Conservation (phyloP, 1,140 invertebrate genomes). For the Medauroidea extradentata region DNA sequence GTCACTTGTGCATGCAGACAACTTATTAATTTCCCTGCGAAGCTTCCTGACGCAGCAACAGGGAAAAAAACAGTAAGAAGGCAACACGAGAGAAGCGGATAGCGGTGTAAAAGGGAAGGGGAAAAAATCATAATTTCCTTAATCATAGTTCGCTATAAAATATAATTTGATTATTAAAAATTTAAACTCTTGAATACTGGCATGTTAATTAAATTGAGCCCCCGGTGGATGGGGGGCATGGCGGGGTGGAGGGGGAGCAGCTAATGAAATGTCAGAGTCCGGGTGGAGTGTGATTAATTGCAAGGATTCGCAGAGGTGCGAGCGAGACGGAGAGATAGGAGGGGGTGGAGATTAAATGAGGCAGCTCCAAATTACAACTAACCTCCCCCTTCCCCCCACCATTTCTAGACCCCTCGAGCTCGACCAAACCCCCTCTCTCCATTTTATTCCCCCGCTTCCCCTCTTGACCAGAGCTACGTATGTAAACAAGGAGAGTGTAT, state of each 20-base stretch:
- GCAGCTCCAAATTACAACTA: conserved; percentile 4
- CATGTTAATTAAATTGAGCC: conserved; percentile 19
- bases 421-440: background rate
- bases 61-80: background rate
- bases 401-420: too few relatives aligned
- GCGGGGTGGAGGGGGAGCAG: conserved; percentile 8
- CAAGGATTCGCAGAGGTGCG: conserved; percentile 12
- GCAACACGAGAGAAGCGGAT: conserved; percentile 2
- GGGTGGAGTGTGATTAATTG: conserved; percentile 16
- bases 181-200: conserved; percentile 19
- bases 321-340: background rate
- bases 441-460: too few relatives aligned
- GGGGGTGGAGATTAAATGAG: conserved; percentile 6
- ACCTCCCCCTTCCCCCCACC: too few relatives aligned
- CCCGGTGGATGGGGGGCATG: background rate
- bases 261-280: conserved; percentile 18
- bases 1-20: too few relatives aligned
- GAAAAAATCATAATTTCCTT: conserved; percentile 18
- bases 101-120: background rate
- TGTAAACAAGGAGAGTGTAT: too few relatives aligned
- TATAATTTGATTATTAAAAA: conserved; percentile 20
- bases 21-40: too few relatives aligned
- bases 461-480: too few relatives aligned
- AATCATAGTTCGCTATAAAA: conserved; percentile 19
- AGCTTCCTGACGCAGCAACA: too few relatives aligned